Evolutionary conservation across 2,113 vertebrate species (phyloP), one percentile per base, ranked within the genome.

Genomic region (Ornithorhynchus anatinus): DNA sequence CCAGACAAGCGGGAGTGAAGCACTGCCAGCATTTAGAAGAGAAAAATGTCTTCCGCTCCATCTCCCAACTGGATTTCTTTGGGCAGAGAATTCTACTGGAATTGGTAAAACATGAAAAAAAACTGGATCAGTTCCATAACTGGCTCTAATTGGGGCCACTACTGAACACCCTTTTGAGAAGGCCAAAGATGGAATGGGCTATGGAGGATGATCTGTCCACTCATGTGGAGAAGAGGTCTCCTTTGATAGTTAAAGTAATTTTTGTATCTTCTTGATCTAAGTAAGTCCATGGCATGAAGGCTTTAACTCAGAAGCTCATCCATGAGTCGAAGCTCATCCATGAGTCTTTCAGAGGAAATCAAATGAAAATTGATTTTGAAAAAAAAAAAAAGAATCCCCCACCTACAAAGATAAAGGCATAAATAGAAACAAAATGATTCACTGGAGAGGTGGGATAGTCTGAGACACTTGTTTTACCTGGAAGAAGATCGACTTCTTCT

Each of bases 1-100:
- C 71, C 67, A 87, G 78, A 81, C 72, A 45, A 53, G 66, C 66
- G 79, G 77, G 80, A 79, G 75, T 75, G 63, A 79, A 72, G 52
- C 23, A 38, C 33, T 84, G 75, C 69, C 69, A 79, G 52, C 42
- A 52, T 62, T 42, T 23, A 43, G n/a, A 35, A 56, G 27, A 69
- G 42, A 66, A 75, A 78, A 74, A 77, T 75, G 56, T 60, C 62
- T 69, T 37, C 73, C 66, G 54, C 78, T 87, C 57, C 38, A 40
- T 67, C 44, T 61, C 45, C 35, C 60, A 53, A 68, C 43, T 23
- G 17, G 11, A 53, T 54, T 64, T 59, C 57, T 75, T 66, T 43
- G 51, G 71, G 70, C 35, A 72, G 31, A 32, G 43, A 50, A 23
- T 64, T 72, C 67, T 66, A 42, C 35, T 67, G 74, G 61, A 76